Evolutionary conservation across 2,888 invertebrate genomes (phyloP).

Genomic region (Neoaliturus tenellus): DNA sequence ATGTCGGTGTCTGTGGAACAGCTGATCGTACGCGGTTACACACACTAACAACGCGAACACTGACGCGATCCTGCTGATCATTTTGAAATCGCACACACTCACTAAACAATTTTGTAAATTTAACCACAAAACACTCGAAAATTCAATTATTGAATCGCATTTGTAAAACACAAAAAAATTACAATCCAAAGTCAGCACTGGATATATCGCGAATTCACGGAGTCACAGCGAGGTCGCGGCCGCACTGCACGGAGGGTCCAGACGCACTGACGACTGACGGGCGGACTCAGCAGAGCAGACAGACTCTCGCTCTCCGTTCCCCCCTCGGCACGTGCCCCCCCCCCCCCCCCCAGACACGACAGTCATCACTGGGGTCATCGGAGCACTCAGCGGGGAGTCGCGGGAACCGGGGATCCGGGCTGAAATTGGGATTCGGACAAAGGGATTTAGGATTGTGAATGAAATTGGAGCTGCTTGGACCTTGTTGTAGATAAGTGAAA

Average conservation of each 20-base stretch:
- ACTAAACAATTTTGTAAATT: too few species aligned
- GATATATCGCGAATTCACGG: not conserved
- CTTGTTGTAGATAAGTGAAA: too few species aligned
- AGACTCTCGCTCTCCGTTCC: not conserved
- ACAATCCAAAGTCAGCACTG: not conserved
- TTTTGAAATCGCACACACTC: not conserved
- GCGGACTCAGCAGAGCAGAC: not conserved
- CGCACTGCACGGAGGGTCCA: not conserved
- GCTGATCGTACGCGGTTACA: not conserved
- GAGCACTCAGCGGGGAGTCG: not conserved
- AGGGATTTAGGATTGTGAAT: too few species aligned
- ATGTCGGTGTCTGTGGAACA: constrained; percentile 11
- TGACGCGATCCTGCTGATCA: not conserved
- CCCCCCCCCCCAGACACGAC: not conserved
- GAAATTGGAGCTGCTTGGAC: too few species aligned
- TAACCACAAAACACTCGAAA: not conserved
- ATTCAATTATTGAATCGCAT: not conserved
- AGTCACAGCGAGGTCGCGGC: not conserved
- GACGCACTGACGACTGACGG: constrained; percentile 16
- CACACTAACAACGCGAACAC: not conserved
- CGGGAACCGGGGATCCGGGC: too few species aligned
- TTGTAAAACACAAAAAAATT: not conserved
- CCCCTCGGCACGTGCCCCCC: constrained; percentile 3
- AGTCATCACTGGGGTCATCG: not conserved
- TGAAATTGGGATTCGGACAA: too few species aligned